Conservation (phyloP, 2,797 vertebrate species). For the Bovichtus variegatus region DNA sequence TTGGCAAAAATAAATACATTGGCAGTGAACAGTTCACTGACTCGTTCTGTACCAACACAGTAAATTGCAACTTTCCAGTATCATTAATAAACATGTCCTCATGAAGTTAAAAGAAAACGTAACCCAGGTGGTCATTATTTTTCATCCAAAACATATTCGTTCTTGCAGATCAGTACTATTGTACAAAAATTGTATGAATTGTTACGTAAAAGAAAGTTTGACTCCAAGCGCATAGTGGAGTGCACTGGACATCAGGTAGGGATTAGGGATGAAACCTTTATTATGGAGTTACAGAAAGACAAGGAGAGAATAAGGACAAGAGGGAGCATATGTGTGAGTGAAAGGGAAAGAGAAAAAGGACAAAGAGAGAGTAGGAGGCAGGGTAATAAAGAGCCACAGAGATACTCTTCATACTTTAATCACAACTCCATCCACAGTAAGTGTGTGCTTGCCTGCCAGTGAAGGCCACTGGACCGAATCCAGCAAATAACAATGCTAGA, state of each 20-base stretch:
- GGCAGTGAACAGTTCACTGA: neutral
- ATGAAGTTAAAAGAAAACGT: neutral
- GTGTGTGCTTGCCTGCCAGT: slow-evolving; percentile 29
- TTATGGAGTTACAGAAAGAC: neutral
- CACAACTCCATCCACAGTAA: slow-evolving; percentile 29
- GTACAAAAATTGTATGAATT: too few relatives aligned
- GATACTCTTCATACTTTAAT: slow-evolving; percentile 32
- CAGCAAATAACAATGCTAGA: slow-evolving; percentile 33
- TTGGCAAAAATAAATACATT: neutral
- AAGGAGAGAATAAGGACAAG: neutral
- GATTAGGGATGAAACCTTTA: neutral
- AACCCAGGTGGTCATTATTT: neutral
- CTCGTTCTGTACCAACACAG: neutral
- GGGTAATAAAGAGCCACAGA: slow-evolving; percentile 25
- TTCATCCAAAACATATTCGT: neutral
- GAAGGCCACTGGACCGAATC: slow-evolving; percentile 48
- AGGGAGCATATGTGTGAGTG: neutral
- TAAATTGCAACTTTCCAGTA: neutral
- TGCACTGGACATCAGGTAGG: neutral
- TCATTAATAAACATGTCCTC: neutral
- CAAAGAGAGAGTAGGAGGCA: neutral
- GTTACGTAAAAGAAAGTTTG: slow-evolving; percentile 20
- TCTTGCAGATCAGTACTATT: too few relatives aligned
- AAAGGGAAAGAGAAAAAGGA: slow-evolving; percentile 1
- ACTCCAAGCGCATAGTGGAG: neutral